phyloP scores from a whole-genome alignment of 2,888 invertebrate genomes.

The Eupsilia transversa region DNA sequence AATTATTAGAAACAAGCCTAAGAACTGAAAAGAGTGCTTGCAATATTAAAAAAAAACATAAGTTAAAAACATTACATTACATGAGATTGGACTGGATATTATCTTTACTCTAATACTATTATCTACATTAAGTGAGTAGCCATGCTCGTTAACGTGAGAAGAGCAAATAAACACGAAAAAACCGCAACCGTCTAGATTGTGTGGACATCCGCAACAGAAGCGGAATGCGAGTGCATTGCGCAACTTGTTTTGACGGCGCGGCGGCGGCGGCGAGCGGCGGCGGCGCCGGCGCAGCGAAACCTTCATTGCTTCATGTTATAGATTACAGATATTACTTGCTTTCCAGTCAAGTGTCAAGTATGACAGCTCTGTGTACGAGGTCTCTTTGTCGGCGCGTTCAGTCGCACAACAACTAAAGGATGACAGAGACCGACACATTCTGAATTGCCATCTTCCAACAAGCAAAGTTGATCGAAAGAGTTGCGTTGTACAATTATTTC shows the following conservation, averaged over 20 bases:
- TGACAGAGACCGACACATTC: background rate
- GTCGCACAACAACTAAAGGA: slow-evolving; percentile 4
- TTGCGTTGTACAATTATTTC: background rate
- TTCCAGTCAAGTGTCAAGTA: slow-evolving; percentile 63
- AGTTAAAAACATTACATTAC: background rate
- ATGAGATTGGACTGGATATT: slow-evolving; percentile 3
- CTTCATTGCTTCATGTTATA: slow-evolving; percentile 77
- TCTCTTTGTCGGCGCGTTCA: slow-evolving; percentile 47
- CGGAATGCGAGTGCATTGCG: slow-evolving; percentile 85
- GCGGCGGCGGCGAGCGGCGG: slow-evolving; percentile 36
- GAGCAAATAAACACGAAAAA: slow-evolving; percentile 64
- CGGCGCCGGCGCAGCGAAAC: slow-evolving; percentile 66
- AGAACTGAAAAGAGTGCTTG: background rate
- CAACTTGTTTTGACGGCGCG: slow-evolving; percentile 83
- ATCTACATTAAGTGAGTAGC: background rate
- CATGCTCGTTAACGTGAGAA: slow-evolving; percentile 32
- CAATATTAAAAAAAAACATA: too few species aligned
- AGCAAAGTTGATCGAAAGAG: background rate
- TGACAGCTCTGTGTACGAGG: slow-evolving; percentile 55
- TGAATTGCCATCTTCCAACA: slow-evolving; percentile 6
- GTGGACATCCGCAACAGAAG: slow-evolving; percentile 73
- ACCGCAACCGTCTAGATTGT: slow-evolving; percentile 61
- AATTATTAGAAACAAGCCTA: background rate
- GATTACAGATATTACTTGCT: slow-evolving; percentile 69
- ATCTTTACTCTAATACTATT: too few species aligned